Base-by-base conservation (phyloP, 1,140 invertebrate species). In the Lamellibrachia luymesi region DNA sequence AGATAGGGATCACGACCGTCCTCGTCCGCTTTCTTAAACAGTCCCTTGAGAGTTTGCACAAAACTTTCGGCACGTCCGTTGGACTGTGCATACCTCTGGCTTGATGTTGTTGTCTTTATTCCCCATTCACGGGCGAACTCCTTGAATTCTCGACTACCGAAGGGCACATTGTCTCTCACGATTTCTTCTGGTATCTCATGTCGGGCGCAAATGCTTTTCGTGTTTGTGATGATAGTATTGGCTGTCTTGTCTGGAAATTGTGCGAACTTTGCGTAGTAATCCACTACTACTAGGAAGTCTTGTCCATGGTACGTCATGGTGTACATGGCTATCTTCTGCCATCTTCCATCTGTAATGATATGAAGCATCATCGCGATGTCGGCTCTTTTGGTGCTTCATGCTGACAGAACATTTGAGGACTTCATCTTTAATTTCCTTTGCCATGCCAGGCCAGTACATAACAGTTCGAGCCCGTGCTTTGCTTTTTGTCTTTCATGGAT, bases 171-270 rank as follows among this genome's bases (percentile, higher is more conserved):
- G 93, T 95, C 94, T 50, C 92, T 93, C 49, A 94, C 91, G 8
- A 95, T 49, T n/a, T 90, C 91, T 51, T 94, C 93, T 49, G 94
- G 94, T n/a, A 95, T 95, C 22, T 94, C 95, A 94, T 94, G 94
- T 64, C 94, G 64, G 17, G 94, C 91, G 92, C 93, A 95, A 13
- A 94, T 93, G 17, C 92, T 92, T 91, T 94, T 93, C 93, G 94
- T 50, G 27, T 93, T 89, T 38, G 25, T 93, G 22, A 94, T 92
- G 22, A 94, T 92, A 10, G 93, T 80, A n/a, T 91, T 6, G 2
- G 94, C 64, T 22, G 94, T 93, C 2, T 93, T 94, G 25, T 90
- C 91, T 27, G 92, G 6, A 92, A 95, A 90, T 17, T 51, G 52
- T 50, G 93, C 91, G 4, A 94, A 91, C 92, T 95, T 94, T 56